Base-by-base conservation (phyloP, 2,888 invertebrate species). In the Ferdinandea cuprea region DNA sequence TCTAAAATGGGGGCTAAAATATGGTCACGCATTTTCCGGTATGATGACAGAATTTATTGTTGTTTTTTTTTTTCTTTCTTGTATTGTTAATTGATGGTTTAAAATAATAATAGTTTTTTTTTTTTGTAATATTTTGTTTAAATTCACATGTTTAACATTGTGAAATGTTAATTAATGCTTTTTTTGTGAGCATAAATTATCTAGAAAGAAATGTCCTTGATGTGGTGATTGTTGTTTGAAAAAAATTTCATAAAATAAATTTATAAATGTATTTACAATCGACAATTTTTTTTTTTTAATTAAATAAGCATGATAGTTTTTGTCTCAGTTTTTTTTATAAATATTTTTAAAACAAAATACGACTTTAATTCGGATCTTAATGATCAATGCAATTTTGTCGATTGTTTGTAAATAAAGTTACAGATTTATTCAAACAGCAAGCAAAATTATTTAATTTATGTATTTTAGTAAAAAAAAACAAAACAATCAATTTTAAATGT, bases 1-100 rank as follows among this genome's bases (percentile, higher is more conserved):
- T 46, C 8, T 21, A 32, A 30, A 59, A 15, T 32, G 35, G 2
- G 52, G 19, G 52, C 44, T 59, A 71, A 42, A 68, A 13, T 50
- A 65, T 76, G 80, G 77, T 77, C 72, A 83, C 78, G 84, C 63
- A 83, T 85, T 74, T 80, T 83, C 83, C 78, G 85, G 85, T 85
- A 85, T 85, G 85, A 85, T 81, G 79, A 79, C 83, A 83, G 77
- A 84, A 63, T 71, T 78, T 85, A 69, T 66, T 78, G 77, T 85
- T 85, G 78, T 77, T 78, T 35, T 65, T 74, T 58, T 81, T 79
- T 71, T 66, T 66, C n/a, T 48, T 54, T 21, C 46, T 37, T 71
- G 52, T 74, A 76, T 69, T 72, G 72, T 78, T 68, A 61, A 68
- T 68, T 83, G 72, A 83, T 56, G 42, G 42, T 71, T 76, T 59